Percentiles rank a stretch among this genome's conserved stretches.
phyloP scores from a whole-genome alignment of 2,888 invertebrate species.

The Lasioglossum malachurum region DNA sequence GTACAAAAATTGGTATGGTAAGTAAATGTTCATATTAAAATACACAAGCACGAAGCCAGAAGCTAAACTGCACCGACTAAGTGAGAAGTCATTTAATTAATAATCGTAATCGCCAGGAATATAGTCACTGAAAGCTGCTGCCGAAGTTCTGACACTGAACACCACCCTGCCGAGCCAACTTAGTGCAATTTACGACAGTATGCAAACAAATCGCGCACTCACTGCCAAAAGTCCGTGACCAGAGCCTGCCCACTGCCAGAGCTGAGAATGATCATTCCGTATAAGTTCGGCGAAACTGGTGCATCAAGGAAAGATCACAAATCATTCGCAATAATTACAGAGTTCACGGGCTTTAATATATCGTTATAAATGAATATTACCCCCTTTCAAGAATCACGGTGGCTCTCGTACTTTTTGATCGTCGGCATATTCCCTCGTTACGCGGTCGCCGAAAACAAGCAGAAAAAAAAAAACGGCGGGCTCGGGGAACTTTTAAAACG shows the following conservation, averaged over 20 bases:
- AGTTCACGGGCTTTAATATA: not conserved
- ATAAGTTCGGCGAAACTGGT: not conserved
- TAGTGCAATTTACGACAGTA: not conserved
- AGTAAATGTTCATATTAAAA: not conserved
- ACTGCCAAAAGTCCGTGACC: not conserved
- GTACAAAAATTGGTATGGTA: not conserved
- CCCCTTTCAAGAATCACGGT: not conserved
- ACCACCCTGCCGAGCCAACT: not conserved
- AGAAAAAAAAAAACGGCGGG: not conserved
- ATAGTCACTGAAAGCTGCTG: not conserved
- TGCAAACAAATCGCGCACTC: not conserved
- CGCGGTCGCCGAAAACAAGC: not conserved
- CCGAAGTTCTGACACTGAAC: not conserved
- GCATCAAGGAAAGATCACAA: not conserved
- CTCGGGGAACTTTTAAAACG: not conserved
- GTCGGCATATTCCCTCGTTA: not conserved
- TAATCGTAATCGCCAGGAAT: not conserved
- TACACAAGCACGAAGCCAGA: too few relatives aligned
- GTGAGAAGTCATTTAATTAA: not conserved
- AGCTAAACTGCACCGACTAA: too few relatives aligned
- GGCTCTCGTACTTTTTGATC: not conserved
- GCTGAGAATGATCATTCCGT: not conserved
- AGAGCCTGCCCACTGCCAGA: not conserved
- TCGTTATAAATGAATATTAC: constrained; percentile 4
- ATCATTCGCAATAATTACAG: not conserved